phyloP scores from a whole-genome alignment of 2,888 invertebrate genomes.

The Drosophila limbata region DNA sequence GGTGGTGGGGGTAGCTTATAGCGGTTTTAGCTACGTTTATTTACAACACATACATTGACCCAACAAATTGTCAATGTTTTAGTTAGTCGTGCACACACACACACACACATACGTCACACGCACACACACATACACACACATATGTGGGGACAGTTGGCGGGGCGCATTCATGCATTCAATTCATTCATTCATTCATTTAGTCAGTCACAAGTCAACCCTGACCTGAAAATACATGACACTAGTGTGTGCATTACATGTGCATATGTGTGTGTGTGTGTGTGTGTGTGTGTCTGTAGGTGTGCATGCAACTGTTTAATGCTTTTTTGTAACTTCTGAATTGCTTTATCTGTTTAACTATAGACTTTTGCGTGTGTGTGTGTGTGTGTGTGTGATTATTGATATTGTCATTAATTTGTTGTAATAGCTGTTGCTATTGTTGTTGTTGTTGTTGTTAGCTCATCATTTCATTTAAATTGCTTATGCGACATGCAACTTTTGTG shows the following conservation, averaged over 20 bases:
- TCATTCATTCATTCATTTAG: slow-evolving; percentile 77
- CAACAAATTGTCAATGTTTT: slow-evolving; percentile 78
- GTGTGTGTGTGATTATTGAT: slow-evolving; percentile 38
- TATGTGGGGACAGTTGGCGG: slow-evolving; percentile 51
- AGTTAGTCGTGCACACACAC: slow-evolving; percentile 72
- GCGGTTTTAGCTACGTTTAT: slow-evolving; percentile 35
- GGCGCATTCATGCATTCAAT: slow-evolving; percentile 79
- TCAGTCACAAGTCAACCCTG: slow-evolving; percentile 85
- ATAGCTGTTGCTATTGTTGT: slow-evolving; percentile 11
- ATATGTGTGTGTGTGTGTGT: slow-evolving; percentile 19
- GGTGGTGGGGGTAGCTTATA: slow-evolving; percentile 25
- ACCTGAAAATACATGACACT: slow-evolving; percentile 81
- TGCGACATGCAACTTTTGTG: slow-evolving; percentile 5
- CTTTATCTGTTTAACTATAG: slow-evolving; percentile 42
- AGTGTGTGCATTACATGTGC: slow-evolving; percentile 61
- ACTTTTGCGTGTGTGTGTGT: slow-evolving; percentile 11
- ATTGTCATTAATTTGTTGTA: slow-evolving; percentile 31
- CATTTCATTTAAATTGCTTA: slow-evolving; percentile 9
- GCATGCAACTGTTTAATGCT: slow-evolving; percentile 62
- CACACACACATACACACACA: slow-evolving; percentile 18
- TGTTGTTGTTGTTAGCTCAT: slow-evolving; percentile 11
- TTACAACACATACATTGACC: slow-evolving; percentile 35
- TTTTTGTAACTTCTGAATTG: slow-evolving; percentile 45
- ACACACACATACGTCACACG: slow-evolving; percentile 16
- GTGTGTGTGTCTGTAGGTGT: slow-evolving; percentile 51